Evolutionary conservation across 1,140 invertebrate genomes (phyloP).

Genomic region (Calosoma granatense): DNA sequence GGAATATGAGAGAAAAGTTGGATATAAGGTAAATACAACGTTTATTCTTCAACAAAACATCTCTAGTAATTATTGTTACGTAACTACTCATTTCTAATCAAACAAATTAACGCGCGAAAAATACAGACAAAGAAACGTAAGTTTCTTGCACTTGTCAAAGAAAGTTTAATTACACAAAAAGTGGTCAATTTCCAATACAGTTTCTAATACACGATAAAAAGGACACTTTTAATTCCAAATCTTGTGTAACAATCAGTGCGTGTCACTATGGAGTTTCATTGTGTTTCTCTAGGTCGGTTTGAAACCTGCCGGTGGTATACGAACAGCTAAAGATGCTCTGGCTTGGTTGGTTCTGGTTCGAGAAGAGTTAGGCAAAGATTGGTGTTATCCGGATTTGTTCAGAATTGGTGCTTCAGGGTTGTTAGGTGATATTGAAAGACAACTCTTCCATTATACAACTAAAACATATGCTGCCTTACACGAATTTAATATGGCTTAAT

Average conservation of each 20-base stretch:
- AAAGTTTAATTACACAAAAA: neutral
- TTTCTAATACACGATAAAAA: neutral
- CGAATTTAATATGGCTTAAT: conserved; percentile 4
- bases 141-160: neutral
- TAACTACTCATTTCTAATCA: too few species aligned
- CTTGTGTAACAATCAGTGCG: too few species aligned
- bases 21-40: conserved; percentile 52
- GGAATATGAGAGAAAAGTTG: conserved; percentile 63
- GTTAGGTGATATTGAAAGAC: conserved; percentile 64
- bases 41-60: neutral
- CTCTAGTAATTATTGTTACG: too few species aligned
- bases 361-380: conserved; percentile 75
- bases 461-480: conserved; percentile 16
- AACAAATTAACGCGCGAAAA: too few species aligned
- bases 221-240: neutral
- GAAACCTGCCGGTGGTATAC: conserved; percentile 95
- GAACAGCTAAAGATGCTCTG: conserved; percentile 75
- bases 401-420: conserved; percentile 91
- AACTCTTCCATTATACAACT: conserved; percentile 42
- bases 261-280: too few species aligned
- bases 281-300: conserved; percentile 93
- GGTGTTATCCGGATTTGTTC: conserved; percentile 76
- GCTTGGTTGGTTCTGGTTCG: conserved; percentile 81
- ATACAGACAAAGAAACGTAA: neutral
- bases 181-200: neutral